A percentile compares a stretch with the other conserved stretches of the same genome.
Evolutionary conservation across 2,113 vertebrate genomes (phyloP).

Genomic region (Thamnaconus septentrionalis): DNA sequence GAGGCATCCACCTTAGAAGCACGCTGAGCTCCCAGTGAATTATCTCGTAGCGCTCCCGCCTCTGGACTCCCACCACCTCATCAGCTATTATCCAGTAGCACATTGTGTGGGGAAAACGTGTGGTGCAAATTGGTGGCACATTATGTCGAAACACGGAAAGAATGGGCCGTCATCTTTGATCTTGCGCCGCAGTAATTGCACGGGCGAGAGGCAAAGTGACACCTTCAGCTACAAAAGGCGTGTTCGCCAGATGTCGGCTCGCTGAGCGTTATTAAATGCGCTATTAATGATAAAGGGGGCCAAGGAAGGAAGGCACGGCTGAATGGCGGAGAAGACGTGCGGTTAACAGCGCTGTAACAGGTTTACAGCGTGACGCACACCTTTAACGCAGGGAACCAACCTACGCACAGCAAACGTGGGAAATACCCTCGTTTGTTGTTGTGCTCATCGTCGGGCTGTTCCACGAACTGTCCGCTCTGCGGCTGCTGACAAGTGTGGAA

Average conservation of each 20-base stretch:
- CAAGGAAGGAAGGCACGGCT: slow-evolving; percentile 59
- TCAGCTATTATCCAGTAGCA: slow-evolving; percentile 49
- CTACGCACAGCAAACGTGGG: slow-evolving; percentile 11
- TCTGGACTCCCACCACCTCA: not conserved
- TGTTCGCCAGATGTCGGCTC: slow-evolving; percentile 68
- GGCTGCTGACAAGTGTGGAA: not conserved
- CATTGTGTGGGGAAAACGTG: slow-evolving; percentile 43
- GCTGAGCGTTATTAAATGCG: slow-evolving; percentile 50
- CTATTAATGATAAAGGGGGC: slow-evolving; percentile 68
- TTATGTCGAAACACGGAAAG: slow-evolving; percentile 50
- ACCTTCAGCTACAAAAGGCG: slow-evolving; percentile 46
- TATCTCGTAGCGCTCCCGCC: no score
- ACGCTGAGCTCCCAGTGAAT: not conserved
- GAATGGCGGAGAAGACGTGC: slow-evolving; percentile 21
- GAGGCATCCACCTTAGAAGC: not conserved
- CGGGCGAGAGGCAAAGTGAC: slow-evolving; percentile 45
- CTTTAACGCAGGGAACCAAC: slow-evolving; percentile 31
- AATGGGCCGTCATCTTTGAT: slow-evolving; percentile 60
- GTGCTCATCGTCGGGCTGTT: slow-evolving; percentile 5
- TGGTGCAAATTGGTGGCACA: slow-evolving; percentile 47
- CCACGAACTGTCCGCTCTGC: slow-evolving; percentile 16
- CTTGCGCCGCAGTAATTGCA: slow-evolving; percentile 58
- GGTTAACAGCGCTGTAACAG: slow-evolving; percentile 56
- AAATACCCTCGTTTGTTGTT: slow-evolving; percentile 36
- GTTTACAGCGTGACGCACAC: slow-evolving; percentile 45